phyloP scores from a whole-genome alignment of 1,140 invertebrate genomes.

The Brachionus manjavacas region DNA sequence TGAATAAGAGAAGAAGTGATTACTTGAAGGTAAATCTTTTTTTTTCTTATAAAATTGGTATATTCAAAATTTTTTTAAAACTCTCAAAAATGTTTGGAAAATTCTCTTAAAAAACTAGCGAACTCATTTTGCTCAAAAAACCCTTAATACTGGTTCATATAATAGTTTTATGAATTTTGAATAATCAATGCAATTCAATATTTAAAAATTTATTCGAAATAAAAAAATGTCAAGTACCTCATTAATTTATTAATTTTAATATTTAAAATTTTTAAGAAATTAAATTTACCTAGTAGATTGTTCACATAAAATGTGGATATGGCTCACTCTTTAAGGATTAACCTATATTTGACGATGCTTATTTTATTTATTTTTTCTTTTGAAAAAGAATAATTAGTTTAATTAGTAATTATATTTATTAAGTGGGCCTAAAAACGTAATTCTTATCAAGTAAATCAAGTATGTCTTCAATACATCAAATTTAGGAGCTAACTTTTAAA shows the following conservation, averaged over 20 bases:
- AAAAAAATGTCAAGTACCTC: no score
- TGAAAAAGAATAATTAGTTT: neutral
- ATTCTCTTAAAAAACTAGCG: neutral
- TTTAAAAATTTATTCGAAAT: no score
- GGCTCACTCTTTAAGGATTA: neutral
- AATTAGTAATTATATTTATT: neutral
- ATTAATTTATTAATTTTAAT: no score
- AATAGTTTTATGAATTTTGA: no score
- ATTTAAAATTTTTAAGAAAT: neutral
- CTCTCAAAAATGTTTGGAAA: neutral
- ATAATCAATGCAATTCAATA: no score
- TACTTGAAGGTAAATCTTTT: neutral
- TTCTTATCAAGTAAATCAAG: neutral
- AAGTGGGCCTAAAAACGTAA: neutral
- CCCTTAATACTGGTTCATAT: no score
- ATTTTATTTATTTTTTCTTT: neutral
- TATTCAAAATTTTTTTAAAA: neutral
- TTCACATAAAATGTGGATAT: neutral
- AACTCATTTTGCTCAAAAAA: neutral
- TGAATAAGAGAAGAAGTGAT: neutral
- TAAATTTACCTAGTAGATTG: neutral
- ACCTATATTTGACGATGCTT: neutral
- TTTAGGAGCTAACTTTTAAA: neutral
- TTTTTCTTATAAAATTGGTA: neutral
- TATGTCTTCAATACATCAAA: neutral